Percentiles rank a stretch among this genome's conserved stretches.
Conservation (phyloP, 1,140 invertebrate species). For the Acarapis woodi region DNA sequence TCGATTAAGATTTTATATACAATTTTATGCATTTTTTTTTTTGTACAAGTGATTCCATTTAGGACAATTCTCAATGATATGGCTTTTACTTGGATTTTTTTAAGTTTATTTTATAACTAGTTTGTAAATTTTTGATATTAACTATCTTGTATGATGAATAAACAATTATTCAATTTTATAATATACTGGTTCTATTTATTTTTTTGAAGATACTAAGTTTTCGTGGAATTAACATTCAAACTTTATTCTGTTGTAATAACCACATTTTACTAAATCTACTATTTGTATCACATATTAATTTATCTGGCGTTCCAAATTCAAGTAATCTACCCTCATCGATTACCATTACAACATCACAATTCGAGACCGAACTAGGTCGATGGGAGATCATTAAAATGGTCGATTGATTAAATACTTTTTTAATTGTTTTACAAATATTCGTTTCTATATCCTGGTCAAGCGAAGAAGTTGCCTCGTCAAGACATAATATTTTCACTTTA, state of each 20-base stretch:
- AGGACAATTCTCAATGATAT: too few relatives aligned
- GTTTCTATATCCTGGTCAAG: constrained; percentile 38
- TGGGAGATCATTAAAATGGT: constrained; percentile 18
- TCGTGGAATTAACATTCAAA: neutral
- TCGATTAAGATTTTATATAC: too few relatives aligned
- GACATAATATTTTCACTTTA: constrained; percentile 30
- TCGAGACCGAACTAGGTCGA: constrained; percentile 18
- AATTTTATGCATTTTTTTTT: too few relatives aligned
- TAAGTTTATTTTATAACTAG: neutral
- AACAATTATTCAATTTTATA: neutral
- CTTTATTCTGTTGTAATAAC: neutral
- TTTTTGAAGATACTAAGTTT: neutral
- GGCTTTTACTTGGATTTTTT: neutral
- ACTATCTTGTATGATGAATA: neutral
- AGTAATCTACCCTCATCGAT: constrained; percentile 29
- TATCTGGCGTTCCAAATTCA: constrained; percentile 61
- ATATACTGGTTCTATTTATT: neutral
- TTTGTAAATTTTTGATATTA: neutral
- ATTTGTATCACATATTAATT: constrained; percentile 20
- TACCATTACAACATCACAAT: constrained; percentile 11
- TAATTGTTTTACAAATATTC: constrained; percentile 17
- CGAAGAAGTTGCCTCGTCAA: constrained; percentile 42
- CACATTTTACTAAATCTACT: neutral
- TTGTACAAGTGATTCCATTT: too few relatives aligned
- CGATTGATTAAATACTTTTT: constrained; percentile 2